phyloP scores from a whole-genome alignment of 2,797 vertebrate species.

The Chrysocyon brachyurus region DNA sequence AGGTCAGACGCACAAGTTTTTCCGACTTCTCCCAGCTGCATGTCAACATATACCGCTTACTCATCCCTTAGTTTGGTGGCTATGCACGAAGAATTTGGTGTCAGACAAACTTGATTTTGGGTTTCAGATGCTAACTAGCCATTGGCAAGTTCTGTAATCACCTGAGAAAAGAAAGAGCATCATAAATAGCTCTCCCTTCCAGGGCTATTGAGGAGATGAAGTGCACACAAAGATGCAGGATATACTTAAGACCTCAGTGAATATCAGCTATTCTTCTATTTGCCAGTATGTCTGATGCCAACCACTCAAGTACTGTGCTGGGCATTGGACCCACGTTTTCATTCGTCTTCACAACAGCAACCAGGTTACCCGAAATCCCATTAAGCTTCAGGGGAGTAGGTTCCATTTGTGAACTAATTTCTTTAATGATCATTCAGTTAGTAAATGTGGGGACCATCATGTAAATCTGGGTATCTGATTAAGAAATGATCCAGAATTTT shows the following conservation, averaged over 20 bases:
- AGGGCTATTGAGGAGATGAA: not conserved
- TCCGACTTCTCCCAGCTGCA: not conserved
- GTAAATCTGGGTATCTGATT: not conserved
- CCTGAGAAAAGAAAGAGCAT: not conserved
- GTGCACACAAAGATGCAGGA: not conserved
- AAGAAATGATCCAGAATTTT: not conserved
- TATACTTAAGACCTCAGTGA: not conserved
- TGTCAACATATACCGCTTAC: fast-evolving
- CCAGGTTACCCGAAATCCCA: not conserved
- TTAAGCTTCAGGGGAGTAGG: not conserved
- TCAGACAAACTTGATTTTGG: not conserved
- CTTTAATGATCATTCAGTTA: not conserved
- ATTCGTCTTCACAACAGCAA: not conserved
- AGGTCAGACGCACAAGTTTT: too few relatives aligned
- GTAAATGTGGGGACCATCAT: not conserved
- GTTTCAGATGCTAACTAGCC: not conserved
- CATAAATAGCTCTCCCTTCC: not conserved
- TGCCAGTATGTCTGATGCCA: not conserved
- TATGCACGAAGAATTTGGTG: not conserved
- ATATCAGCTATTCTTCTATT: not conserved
- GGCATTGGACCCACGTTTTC: not conserved
- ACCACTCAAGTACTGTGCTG: not conserved
- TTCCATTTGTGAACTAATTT: not conserved
- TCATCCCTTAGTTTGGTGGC: too few relatives aligned
- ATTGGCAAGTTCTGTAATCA: not conserved